Evolutionary conservation across 1,140 invertebrate species (phyloP).

Genomic region (Cyrtorhinus lividipennis): DNA sequence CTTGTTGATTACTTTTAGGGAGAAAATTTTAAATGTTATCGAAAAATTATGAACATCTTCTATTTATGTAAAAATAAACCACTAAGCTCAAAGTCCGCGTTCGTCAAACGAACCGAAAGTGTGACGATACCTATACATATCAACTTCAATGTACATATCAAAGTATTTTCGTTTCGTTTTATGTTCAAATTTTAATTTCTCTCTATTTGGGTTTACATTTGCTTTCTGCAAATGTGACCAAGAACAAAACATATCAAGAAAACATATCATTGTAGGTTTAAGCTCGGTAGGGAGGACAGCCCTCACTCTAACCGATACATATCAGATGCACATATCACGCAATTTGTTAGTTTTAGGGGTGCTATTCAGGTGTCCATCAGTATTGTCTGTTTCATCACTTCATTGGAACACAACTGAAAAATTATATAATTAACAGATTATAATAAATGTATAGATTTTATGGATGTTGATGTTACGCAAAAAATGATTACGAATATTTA

Average conservation of each 20-base stretch:
- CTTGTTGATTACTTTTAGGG: not conserved
- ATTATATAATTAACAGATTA: no score
- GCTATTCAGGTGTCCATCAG: no score
- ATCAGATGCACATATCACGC: constrained; percentile 36
- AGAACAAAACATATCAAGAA: constrained; percentile 19
- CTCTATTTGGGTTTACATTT: constrained; percentile 6
- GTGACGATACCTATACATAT: not conserved
- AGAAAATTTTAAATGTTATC: not conserved
- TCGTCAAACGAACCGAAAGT: not conserved
- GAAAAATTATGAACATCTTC: not conserved
- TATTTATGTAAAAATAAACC: not conserved
- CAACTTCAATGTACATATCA: not conserved
- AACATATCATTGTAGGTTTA: constrained; percentile 24
- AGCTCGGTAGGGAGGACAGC: constrained; percentile 22
- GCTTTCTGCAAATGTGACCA: constrained; percentile 15
- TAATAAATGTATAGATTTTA: no score
- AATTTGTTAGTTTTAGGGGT: no score
- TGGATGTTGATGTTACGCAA: no score
- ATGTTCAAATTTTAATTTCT: not conserved
- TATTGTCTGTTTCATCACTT: no score
- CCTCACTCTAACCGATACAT: constrained; percentile 35
- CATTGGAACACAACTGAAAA: no score
- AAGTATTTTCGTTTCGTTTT: not conserved
- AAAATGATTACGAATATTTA: no score
- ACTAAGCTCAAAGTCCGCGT: not conserved